Evolutionary conservation across 1,140 invertebrate species (phyloP).

Genomic region (Pinna nobilis): DNA sequence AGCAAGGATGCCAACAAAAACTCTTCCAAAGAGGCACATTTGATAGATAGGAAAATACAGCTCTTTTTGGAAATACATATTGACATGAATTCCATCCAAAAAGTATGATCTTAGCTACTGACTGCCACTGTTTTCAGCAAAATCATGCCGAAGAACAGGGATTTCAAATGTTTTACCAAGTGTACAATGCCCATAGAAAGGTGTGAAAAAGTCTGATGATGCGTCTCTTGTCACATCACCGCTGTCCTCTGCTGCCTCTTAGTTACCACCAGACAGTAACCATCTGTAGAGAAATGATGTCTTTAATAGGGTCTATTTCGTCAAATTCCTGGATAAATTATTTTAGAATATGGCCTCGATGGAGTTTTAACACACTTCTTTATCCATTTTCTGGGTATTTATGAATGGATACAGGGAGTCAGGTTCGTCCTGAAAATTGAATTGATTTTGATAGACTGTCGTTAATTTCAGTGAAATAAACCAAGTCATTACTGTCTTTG

Average conservation of each 20-base stretch:
- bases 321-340: conserved; percentile 29
- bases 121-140: conserved; percentile 41
- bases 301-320: neutral
- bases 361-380: neutral
- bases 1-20: conserved; percentile 21
- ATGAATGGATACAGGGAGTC: neutral
- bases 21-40: conserved; percentile 31
- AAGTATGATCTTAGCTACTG: conserved; percentile 36
- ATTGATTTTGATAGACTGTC: conserved; percentile 4
- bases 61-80: conserved; percentile 42
- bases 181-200: conserved; percentile 40
- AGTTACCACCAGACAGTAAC: conserved; percentile 39
- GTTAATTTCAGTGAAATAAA: neutral
- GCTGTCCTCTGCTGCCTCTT: conserved; percentile 40
- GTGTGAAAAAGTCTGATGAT: conserved; percentile 37
- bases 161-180: conserved; percentile 35
- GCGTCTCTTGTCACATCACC: conserved; percentile 36
- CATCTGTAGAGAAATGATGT: conserved; percentile 26
- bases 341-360: conserved; percentile 31
- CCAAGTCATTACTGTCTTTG: conserved; percentile 1
- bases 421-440: neutral
- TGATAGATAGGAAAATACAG: conserved; percentile 30
- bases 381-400: neutral
- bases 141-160: conserved; percentile 43
- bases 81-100: conserved; percentile 35